Base-by-base conservation (phyloP, 2,113 vertebrate genomes). In the Corythornis madagascariensis region DNA sequence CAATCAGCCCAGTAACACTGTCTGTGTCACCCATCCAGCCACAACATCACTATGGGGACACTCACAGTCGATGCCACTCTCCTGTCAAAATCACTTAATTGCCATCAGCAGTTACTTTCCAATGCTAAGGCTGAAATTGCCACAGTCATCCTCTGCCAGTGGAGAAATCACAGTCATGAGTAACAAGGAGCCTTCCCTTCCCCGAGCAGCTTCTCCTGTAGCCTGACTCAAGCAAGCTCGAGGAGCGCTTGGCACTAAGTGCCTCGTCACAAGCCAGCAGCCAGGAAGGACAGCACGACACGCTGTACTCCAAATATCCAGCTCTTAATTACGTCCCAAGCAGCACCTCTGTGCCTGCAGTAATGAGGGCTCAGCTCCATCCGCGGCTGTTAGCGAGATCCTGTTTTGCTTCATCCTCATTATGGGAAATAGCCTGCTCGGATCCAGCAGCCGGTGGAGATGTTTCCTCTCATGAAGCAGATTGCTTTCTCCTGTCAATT, bases 401-500 rank as follows among this genome's bases (percentile, higher is more conserved):
- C 84, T 76, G 82, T 20, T 96, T 93, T 53, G 65, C 80, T 81
- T 65, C 53, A 31, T 76, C 79, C 90, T 93, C 84, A 69, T 94
- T 91, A 90, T 6, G 26, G 87, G 89, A 88, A 95, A 67, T 18
- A 65, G 86, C 40, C 81, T 22, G 65, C 76, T 83, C 3, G 0
- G 71, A 53, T 50, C 80, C 81, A 91, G 83, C 87, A 81, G 71
- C 65, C 9, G 1, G 17, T 40, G 80, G 83, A 89, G 78, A 90
- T 52, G 90, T 73, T 95, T 92, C 93, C 83, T 90, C 90, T 75
- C 26, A 4, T 70, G 82, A 71, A 86, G 94, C 40, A 13, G 80
- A 88, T 73, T 79, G 95, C 86, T 91, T 89, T 91, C 76, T 66
- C 83, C 93, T 91, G 80, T 92, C 94, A 93, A 86, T 97, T 94